Evolutionary conservation across 2,797 vertebrate species (phyloP), one percentile per base, ranked within the genome.

Genomic region (Platalea minor): DNA sequence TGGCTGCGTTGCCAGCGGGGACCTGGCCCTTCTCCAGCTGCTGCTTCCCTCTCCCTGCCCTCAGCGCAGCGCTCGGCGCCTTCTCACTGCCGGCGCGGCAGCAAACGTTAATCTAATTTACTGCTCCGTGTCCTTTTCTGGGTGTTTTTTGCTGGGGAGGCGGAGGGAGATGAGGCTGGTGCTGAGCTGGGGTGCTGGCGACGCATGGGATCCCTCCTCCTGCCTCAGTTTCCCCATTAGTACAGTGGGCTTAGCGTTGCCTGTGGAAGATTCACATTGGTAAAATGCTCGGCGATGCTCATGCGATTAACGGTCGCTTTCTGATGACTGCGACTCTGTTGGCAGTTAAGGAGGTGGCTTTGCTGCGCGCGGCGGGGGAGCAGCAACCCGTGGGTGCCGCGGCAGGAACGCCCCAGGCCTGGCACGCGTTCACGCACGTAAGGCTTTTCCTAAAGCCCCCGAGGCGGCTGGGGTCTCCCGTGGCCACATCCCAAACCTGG

Each of bases 1-100:
- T 11, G 6, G 39, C 70, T 1, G 3, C 2, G 3, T 3, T 28
- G 29, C 70, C 50, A 2, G 14, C 0, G 20, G 10, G 56, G 43
- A 10, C 31, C 29, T 84, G 91, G 77, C 70, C 33, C 41, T 64
- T 51, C 43, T 73, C 59, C 94, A 80, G 79, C 64, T 53, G 53
- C 80, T 2, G 25, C 15, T 90, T 48, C 68, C 68, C 85, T 68
- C 67, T 31, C 31, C 46, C 70, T 35, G 79, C 59, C 61, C 75
- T 29, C 61, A 3, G 69, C 13, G 4, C 82, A 50, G 69, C 19
- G 1, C 14, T 37, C 23, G 3, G 35, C 0, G 2, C 54, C 39
- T 81, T 46, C 70, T n/a, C 60, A 2, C 59, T 7, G 23, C 81
- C 59, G 50, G 9, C 28, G 2, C 81, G 28, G 65, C 91, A 63